These are phyloP conservation scores for Pardalotus punctatus DNA, from an alignment of 2,113 vertebrate genomes.

Conservation along the genomic window DNA sequence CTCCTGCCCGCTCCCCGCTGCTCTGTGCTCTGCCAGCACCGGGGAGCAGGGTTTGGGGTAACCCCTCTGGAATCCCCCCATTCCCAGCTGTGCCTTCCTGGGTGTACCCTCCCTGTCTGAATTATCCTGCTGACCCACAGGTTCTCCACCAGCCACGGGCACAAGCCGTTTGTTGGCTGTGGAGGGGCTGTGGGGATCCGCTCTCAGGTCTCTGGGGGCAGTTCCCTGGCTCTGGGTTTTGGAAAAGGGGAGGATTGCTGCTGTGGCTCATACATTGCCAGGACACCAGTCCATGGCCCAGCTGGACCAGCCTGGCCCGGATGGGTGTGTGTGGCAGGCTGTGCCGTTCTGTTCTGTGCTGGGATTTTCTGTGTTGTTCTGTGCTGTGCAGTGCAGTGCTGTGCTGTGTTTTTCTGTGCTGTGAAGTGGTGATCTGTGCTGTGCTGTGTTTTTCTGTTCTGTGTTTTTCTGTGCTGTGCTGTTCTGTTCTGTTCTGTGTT, in stretches of 20 bases:
- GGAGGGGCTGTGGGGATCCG: background rate
- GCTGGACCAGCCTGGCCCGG: background rate
- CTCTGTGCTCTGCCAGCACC: background rate
- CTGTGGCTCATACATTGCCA: rapidly evolving
- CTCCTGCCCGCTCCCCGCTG: rapidly evolving
- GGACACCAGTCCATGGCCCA: rapidly evolving
- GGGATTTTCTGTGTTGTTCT: background rate
- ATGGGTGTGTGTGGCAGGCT: background rate
- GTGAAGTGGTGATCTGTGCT: background rate
- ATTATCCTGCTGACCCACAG: background rate
- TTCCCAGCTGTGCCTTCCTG: background rate
- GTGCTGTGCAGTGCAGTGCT: background rate
- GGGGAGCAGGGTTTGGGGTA: background rate
- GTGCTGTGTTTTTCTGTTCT: too few relatives aligned
- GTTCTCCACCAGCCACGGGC: background rate
- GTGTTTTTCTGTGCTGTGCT: background rate
- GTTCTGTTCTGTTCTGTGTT: background rate
- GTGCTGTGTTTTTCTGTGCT: background rate
- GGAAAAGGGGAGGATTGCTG: background rate
- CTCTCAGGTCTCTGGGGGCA: background rate
- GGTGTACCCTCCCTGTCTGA: rapidly evolving
- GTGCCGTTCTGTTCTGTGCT: background rate
- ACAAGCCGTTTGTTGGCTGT: background rate
- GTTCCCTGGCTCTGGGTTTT: background rate
- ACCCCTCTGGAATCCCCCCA: too few relatives aligned